Evolutionary conservation across 2,113 vertebrate species (phyloP), one percentile per base, ranked within the genome.

Genomic region (Thymallus thymallus): DNA sequence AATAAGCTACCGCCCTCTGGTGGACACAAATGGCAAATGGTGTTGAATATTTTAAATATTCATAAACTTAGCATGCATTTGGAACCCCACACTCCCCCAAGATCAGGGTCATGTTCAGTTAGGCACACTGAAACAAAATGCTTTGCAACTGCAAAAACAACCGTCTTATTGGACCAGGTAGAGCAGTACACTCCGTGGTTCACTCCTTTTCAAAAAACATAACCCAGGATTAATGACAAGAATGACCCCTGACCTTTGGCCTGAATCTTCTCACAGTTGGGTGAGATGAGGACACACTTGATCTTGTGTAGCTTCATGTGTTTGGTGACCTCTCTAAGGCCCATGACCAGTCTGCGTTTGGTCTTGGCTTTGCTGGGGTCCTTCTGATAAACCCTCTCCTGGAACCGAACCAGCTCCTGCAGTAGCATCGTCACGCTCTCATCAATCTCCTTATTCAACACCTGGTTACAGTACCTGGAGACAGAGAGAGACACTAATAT

Each of bases 181-280:
- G 1, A 51, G 14, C 18, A 51, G 16, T 51, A 41, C 35, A 41
- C 35, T 41, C 9, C 2, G 9, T 5, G 16, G 12, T 51, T 51
- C 48, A 51, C 14, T 51, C 3, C 48, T 18, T 51, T 51, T 51
- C 48, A 51, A 51, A 51, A 51, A 51, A 51, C 48, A 51, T 51
- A 51, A n/a, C n/a, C n/a, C n/a, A 64, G 5, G 29, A 29, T 29
- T 23, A 22, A 16, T 14, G 26, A 30, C 13, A 30, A 30, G 10
- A 64, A 32, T 26, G 32, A 23, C 56, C 18, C 35, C 74, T 73
- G 73, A 98, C 98, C 98, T 94, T 99, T 99, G 65, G 98, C 96
- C 82, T 99, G 97, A 76, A 98, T 99, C 92, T 99, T 99, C 88
- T 99, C 98, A 10, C 98, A 99, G 91, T 99, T 99, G 60, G 98